phyloP scores from a whole-genome alignment of 2,113 vertebrate species.

The Aix galericulata region DNA sequence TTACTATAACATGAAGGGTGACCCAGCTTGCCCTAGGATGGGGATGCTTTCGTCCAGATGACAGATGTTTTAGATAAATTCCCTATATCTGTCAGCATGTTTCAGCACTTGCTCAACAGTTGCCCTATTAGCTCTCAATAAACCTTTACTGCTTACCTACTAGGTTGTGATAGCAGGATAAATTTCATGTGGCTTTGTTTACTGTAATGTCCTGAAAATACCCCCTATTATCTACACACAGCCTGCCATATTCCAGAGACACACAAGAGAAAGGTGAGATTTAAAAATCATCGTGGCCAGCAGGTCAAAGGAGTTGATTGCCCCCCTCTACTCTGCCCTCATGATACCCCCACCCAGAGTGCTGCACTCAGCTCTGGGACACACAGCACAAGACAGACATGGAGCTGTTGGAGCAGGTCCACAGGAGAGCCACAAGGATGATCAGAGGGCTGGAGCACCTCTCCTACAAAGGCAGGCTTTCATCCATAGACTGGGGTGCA shows the following conservation, averaged over 20 bases:
- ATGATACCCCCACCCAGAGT: no score
- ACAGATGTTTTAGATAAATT: neutral
- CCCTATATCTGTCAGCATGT: neutral
- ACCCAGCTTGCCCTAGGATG: neutral
- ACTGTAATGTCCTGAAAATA: neutral
- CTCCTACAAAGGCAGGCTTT: no score
- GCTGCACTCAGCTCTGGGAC: no score
- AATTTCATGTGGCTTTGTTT: neutral
- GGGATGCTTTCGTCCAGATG: neutral
- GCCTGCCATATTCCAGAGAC: neutral
- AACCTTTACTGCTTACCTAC: neutral
- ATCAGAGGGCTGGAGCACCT: no score
- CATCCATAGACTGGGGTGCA: neutral
- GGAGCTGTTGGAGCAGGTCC: no score
- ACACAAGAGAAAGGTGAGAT: neutral
- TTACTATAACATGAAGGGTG: neutral
- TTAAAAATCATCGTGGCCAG: neutral
- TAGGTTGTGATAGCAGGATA: neutral
- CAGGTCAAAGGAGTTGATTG: neutral
- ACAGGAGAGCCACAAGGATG: no score
- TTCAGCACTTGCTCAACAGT: neutral
- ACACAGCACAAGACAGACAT: no score
- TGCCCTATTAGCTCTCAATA: neutral
- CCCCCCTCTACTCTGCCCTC: no score
- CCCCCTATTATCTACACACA: fast-evolving